These are phyloP conservation scores for Nasonia giraulti DNA, from an alignment of 1,140 invertebrate genomes.

Conservation along the genomic window DNA sequence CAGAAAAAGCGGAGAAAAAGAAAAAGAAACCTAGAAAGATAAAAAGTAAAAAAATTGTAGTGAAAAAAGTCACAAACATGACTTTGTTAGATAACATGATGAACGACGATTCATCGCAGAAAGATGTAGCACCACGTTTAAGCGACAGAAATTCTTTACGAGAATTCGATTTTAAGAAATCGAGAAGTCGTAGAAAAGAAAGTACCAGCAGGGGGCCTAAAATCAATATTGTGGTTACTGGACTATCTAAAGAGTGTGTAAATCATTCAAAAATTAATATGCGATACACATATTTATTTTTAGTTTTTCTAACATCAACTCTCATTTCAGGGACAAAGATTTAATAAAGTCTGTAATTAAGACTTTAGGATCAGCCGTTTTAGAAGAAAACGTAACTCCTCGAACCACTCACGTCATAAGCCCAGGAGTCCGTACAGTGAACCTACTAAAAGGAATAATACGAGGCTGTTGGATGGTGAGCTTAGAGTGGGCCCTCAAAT, in stretches of 20 bases:
- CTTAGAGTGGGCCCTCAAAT: constrained; percentile 70
- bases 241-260: constrained; percentile 63
- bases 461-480: constrained; percentile 72
- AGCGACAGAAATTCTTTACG: constrained; percentile 55
- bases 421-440: constrained; percentile 71
- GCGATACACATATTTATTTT: constrained; percentile 13
- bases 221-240: constrained; percentile 65
- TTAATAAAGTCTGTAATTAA: constrained; percentile 63
- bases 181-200: constrained; percentile 22
- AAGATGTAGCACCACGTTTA: constrained; percentile 14
- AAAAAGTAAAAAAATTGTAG: constrained; percentile 66
- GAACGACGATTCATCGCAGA: constrained; percentile 30
- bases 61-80: constrained; percentile 60
- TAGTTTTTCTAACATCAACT: constrained; percentile 34
- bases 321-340: constrained; percentile 64
- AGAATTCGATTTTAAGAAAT: constrained; percentile 59
- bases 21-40: constrained; percentile 57
- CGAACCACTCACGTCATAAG: constrained; percentile 71
- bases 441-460: constrained; percentile 71
- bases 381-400: constrained; percentile 64
- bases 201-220: constrained; percentile 48
- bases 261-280: constrained; percentile 30
- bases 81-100: constrained; percentile 55
- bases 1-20: constrained; percentile 31
- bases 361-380: constrained; percentile 60